Conservation (phyloP, 2,888 invertebrate genomes). For the Notodonta dromedarius region DNA sequence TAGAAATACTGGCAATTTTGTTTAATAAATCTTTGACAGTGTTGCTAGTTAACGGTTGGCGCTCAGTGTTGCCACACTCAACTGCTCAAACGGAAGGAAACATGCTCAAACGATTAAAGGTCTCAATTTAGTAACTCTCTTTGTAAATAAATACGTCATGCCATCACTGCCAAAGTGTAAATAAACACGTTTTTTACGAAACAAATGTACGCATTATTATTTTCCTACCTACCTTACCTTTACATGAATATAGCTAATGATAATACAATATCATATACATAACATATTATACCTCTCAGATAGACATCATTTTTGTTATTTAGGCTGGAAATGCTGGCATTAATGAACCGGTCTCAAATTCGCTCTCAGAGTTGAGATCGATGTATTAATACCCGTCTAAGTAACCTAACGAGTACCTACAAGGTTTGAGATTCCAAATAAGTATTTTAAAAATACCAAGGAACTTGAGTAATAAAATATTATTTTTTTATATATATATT, state of each 20-base stretch:
- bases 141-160: slow-evolving; percentile 74
- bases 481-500: too few relatives aligned
- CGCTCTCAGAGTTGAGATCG: too few relatives aligned
- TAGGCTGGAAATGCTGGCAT: too few relatives aligned
- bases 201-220: slow-evolving; percentile 33
- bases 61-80: slow-evolving; percentile 38
- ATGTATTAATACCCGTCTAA: too few relatives aligned
- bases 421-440: too few relatives aligned
- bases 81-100: slow-evolving; percentile 46
- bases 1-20: slow-evolving; percentile 40
- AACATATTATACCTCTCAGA: too few relatives aligned
- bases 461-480: too few relatives aligned
- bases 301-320: too few relatives aligned
- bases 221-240: background rate
- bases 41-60: slow-evolving; percentile 43
- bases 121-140: slow-evolving; percentile 81
- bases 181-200: slow-evolving; percentile 71
- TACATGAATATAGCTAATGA: background rate
- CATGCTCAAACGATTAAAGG: slow-evolving; percentile 64
- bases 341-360: too few relatives aligned
- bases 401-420: too few relatives aligned
- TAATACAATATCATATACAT: too few relatives aligned
- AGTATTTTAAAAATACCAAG: too few relatives aligned
- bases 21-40: slow-evolving; percentile 19
- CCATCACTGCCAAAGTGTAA: slow-evolving; percentile 84